phyloP scores from a whole-genome alignment of 2,113 vertebrate genomes.

The Upupa epops region DNA sequence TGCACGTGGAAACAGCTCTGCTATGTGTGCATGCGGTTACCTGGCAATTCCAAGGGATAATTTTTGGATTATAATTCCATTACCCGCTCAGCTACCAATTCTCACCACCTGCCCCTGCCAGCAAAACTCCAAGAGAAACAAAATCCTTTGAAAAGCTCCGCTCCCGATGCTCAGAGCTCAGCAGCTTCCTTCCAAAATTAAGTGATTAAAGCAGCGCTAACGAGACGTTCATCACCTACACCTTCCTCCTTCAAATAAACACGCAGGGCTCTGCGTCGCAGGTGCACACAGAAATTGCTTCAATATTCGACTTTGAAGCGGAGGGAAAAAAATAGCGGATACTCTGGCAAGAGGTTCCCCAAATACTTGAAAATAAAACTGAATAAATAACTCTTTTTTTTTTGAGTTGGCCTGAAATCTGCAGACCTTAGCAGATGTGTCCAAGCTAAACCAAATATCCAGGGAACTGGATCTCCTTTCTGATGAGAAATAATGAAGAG shows the following conservation, averaged over 20 bases:
- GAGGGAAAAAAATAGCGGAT: not conserved
- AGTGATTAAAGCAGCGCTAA: conserved; percentile 38
- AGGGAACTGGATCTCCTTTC: conserved; percentile 44
- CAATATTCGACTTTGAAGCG: not conserved
- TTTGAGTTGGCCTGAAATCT: conserved; percentile 14
- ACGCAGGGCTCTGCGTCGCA: not conserved
- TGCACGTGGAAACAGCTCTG: not conserved
- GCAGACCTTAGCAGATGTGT: conserved; percentile 57
- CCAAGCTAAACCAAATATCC: conserved; percentile 49
- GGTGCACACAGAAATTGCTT: conserved; percentile 37
- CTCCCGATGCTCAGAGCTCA: not conserved
- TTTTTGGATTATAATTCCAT: conserved; percentile 31
- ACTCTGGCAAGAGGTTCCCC: not conserved
- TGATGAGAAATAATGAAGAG: conserved; percentile 40
- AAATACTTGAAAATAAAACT: conserved; percentile 54
- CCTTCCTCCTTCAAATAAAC: conserved; percentile 30
- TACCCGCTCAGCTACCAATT: not conserved
- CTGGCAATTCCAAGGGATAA: not conserved
- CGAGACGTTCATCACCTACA: conserved; percentile 29
- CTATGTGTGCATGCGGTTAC: not conserved
- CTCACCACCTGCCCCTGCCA: not conserved
- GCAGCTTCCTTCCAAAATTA: conserved; percentile 25
- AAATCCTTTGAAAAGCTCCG: not conserved
- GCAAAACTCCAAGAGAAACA: conserved; percentile 26
- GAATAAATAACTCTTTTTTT: conserved; percentile 20